Conservation (phyloP, 2,113 vertebrate genomes). For the Condylura cristata region DNA sequence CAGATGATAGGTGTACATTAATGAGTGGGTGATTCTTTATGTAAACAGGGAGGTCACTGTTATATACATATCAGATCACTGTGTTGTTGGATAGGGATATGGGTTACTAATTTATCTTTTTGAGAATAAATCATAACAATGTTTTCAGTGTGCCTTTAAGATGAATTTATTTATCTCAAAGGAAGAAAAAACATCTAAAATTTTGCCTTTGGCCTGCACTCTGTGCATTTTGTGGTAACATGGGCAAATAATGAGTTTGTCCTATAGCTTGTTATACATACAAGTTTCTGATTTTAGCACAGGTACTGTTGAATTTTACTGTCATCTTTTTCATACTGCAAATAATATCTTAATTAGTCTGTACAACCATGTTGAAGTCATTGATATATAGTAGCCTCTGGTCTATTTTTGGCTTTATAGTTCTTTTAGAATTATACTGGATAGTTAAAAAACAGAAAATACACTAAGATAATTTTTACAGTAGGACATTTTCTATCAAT, state of each 20-base stretch:
- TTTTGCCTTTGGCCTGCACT: background rate
- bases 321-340: background rate
- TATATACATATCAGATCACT: background rate
- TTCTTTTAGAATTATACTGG: slow-evolving; percentile 32
- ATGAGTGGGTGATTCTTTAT: slow-evolving; percentile 74
- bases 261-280: no score
- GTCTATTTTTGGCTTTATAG: background rate
- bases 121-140: slow-evolving; percentile 61
- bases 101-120: slow-evolving; percentile 37
- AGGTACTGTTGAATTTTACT: background rate
- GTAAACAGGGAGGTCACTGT: background rate
- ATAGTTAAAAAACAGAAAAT: background rate
- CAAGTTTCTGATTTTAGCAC: background rate
- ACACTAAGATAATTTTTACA: background rate
- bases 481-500: background rate
- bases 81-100: background rate
- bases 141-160: background rate
- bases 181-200: background rate
- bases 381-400: background rate
- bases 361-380: background rate
- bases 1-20: slow-evolving; percentile 64
- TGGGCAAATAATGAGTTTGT: background rate
- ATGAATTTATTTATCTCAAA: background rate
- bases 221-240: background rate
- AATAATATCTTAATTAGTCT: background rate